Percentiles rank a stretch among this genome's conserved stretches.
Evolutionary conservation across 1,140 invertebrate species (phyloP).

Genomic region (Cotesia glomerata): DNA sequence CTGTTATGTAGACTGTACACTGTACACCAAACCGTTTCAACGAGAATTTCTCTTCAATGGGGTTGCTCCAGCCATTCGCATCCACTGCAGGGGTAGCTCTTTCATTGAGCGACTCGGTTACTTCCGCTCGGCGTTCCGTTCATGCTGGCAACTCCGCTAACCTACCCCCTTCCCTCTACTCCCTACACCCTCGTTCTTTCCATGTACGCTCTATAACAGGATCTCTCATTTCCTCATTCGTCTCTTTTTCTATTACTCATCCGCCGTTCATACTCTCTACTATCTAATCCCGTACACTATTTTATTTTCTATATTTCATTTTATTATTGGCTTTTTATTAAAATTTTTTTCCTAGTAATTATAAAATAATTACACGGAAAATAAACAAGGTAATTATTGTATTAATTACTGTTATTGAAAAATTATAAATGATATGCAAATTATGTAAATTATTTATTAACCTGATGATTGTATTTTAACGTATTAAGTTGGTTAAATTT

Average conservation of each 20-base stretch:
- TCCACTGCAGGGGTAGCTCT: constrained; percentile 23
- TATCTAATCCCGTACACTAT: neutral
- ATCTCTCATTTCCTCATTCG: neutral
- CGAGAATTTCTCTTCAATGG: constrained; percentile 7
- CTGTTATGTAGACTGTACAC: no score
- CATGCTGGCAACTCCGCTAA: constrained; percentile 5
- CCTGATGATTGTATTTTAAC: no score
- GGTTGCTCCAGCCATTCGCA: constrained; percentile 17
- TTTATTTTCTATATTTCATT: neutral
- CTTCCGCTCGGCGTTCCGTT: constrained; percentile 33
- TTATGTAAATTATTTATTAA: no score
- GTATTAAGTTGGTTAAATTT: no score
- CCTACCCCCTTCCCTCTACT: neutral
- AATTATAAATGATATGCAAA: no score
- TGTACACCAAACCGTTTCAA: neutral
- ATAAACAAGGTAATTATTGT: no score
- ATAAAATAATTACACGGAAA: no score
- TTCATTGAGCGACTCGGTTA: constrained; percentile 31
- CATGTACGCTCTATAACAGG: no score
- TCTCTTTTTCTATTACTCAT: neutral
- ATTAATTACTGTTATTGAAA: no score
- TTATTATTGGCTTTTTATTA: no score
- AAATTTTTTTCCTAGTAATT: no score
- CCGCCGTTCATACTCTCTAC: neutral
- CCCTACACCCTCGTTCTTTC: neutral